Evolutionary conservation across 2,113 vertebrate species (phyloP), one percentile per base, ranked within the genome.

Genomic region (Arizona elegans): DNA sequence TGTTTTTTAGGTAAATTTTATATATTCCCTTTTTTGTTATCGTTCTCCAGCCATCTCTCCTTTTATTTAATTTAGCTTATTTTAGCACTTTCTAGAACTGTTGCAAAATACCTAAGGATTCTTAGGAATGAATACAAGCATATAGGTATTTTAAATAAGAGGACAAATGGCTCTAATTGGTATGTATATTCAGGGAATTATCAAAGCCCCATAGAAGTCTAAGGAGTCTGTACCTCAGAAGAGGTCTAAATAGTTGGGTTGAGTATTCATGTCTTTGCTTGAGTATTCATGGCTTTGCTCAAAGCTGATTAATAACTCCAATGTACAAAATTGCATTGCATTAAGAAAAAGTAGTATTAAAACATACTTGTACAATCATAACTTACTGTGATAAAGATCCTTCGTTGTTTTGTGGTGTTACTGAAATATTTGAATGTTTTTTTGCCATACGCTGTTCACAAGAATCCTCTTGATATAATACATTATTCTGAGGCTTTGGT

Each of bases 331-430:
- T 58, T 58, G 12, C 55, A 47, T 26, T 29, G 24, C 38, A 58
- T 9, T 29, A 52, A 75, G 17, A 53, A 33, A 75, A 52, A n/a
- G 10, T 17, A 54, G 33, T 19, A 23, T 55, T 56, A 56, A 88
- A 65, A 24, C 8, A 55, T 54, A 23, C 23, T 19, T 62, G 26
- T 13, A 54, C 26, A 81, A 75, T 70, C 21, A 11, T 50, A 33
- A 13, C 96, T 94, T 96, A 97, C 96, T 87, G 47, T 47, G 21
- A 50, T 56, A 0, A n/a, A 53, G 0, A 65, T 0, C 0, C 1
- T 0, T 19, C 58, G 33, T 0, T 12, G 13, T 93, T 95, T 91
- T 94, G 86, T 92, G 33, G 0, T 90, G 94, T 92, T 53, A 5
- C 13, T 24, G 87, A 89, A 33, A n/a, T 4, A 91, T 95, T 50